Conservation (phyloP, 2,113 vertebrate genomes). For the Chloropsis cyanopogon region DNA sequence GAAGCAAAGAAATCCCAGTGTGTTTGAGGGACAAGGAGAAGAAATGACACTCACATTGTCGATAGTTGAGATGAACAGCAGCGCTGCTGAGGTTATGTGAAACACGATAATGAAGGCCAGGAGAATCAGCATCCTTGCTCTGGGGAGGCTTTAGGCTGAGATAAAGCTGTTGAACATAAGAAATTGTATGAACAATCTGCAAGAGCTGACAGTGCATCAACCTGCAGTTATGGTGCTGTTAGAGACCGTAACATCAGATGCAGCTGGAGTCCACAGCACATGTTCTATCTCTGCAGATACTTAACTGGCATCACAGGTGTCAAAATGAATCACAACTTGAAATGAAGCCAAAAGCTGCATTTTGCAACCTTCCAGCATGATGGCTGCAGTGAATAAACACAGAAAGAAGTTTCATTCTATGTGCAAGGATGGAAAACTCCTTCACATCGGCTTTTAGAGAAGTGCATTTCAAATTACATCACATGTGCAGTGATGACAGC, state of each 20-base stretch:
- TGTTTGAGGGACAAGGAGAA: background rate
- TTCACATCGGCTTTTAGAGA: background rate
- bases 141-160: background rate
- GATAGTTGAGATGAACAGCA: conserved; percentile 78
- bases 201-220: background rate
- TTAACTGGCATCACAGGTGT: background rate
- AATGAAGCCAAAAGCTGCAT: background rate
- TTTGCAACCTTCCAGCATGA: background rate
- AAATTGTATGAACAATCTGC: background rate
- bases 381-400: background rate
- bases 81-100: conserved; percentile 73
- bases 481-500: background rate
- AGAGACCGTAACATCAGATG: rapidly evolving
- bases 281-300: background rate
- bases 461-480: background rate
- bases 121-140: conserved; percentile 77
- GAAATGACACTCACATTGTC: conserved; percentile 73
- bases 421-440: background rate
- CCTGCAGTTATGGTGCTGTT: background rate
- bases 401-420: background rate
- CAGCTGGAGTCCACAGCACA: background rate
- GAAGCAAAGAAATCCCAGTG: background rate
- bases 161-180: conserved; percentile 16
- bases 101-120: conserved; percentile 80
- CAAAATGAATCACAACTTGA: background rate